A percentile compares a stretch with the other conserved stretches of the same genome.
Evolutionary conservation across 2,113 vertebrate species (phyloP).

Genomic region (Aleadryas rufinucha): DNA sequence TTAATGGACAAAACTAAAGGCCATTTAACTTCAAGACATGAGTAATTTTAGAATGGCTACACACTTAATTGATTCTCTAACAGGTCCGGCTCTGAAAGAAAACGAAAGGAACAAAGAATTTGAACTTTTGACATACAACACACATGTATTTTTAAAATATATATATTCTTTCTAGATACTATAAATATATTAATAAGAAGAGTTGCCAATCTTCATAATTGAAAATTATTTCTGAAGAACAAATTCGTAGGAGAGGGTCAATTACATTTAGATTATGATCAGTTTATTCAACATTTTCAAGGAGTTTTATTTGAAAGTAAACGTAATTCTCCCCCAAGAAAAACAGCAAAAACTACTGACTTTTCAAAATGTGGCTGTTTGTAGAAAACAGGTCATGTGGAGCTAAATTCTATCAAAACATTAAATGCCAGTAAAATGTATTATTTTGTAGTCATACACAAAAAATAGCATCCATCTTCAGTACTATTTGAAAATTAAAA

Average conservation of each 20-base stretch:
- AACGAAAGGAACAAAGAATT: neutral
- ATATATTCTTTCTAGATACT: neutral
- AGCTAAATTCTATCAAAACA: neutral
- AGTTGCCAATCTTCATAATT: neutral
- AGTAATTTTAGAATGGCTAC: neutral
- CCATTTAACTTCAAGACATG: neutral
- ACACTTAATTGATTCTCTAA: neutral
- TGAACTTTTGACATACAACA: neutral
- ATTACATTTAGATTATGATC: neutral
- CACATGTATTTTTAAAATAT: neutral
- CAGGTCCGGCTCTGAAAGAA: neutral
- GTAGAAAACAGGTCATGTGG: neutral
- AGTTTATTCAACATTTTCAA: neutral
- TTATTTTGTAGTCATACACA: neutral
- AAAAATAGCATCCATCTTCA: neutral
- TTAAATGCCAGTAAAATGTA: neutral
- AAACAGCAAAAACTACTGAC: neutral
- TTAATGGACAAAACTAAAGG: neutral
- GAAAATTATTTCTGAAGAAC: neutral
- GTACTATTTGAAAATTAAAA: neutral
- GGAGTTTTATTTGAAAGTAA: neutral
- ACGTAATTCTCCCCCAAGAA: neutral
- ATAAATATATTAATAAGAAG: neutral
- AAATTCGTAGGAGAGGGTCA: neutral
- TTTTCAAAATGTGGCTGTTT: neutral